These are phyloP conservation scores for Babyrousa celebensis DNA, from an alignment of 2,797 vertebrate species.

Conservation along the genomic window DNA sequence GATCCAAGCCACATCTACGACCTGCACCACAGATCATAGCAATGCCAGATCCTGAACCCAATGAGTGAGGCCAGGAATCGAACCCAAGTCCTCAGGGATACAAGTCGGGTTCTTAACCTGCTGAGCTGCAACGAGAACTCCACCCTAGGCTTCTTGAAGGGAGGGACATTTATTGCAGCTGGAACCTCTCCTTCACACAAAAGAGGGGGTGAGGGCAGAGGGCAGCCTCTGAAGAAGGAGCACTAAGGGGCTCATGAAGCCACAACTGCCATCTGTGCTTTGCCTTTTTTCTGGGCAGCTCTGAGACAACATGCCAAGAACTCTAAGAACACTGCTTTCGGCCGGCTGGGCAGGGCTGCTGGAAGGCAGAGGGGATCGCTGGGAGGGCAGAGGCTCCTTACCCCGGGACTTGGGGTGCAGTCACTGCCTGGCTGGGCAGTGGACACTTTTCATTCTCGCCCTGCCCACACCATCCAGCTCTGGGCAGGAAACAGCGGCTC, in stretches of 20 bases:
- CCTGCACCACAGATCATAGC: no score
- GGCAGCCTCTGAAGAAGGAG: slow-evolving; percentile 25
- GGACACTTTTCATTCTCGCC: not conserved
- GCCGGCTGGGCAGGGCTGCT: slow-evolving; percentile 63
- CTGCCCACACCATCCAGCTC: not conserved
- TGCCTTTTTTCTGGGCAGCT: slow-evolving; percentile 17
- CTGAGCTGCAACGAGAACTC: no score
- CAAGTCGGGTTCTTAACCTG: no score
- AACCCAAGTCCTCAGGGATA: no score
- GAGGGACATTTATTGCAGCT: not conserved
- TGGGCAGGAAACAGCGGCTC: slow-evolving; percentile 54
- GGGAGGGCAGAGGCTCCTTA: slow-evolving; percentile 38
- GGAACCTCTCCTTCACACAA: not conserved
- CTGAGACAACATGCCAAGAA: slow-evolving; percentile 1
- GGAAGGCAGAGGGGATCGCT: not conserved
- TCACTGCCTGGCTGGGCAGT: slow-evolving; percentile 40
- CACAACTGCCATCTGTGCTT: slow-evolving; percentile 42
- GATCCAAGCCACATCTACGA: no score
- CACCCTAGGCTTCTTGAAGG: not conserved
- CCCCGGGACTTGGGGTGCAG: not conserved
- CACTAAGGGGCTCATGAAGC: not conserved
- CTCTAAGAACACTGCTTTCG: not conserved
- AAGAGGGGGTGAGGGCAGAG: not conserved
- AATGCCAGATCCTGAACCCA: no score
- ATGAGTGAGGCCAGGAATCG: no score